These are phyloP conservation scores for Cephus cinctus DNA, from an alignment of 1,140 invertebrate species.

Conservation along the genomic window DNA sequence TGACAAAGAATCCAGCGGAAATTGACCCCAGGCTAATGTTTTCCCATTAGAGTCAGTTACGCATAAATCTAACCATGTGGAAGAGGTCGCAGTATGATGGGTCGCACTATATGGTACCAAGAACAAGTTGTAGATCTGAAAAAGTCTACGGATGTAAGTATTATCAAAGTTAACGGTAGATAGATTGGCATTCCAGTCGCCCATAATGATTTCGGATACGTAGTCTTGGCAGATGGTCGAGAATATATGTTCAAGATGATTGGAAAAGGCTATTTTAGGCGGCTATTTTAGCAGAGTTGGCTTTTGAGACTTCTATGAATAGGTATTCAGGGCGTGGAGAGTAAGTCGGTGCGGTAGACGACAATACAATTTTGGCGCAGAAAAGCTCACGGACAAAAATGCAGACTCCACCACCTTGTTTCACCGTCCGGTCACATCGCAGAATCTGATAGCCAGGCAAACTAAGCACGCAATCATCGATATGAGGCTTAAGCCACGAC, in stretches of 20 bases:
- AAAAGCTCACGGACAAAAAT: no score
- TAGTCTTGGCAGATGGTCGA: not conserved
- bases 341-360: not conserved
- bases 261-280: not conserved
- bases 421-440: no score
- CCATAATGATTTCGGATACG: conserved; percentile 1
- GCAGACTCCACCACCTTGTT: no score
- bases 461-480: no score
- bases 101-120: not conserved
- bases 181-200: conserved; percentile 7
- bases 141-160: not conserved
- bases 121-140: not conserved
- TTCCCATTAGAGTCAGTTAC: not conserved
- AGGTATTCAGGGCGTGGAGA: not conserved
- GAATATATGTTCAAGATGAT: not conserved
- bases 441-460: no score
- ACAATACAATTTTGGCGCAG: not conserved
- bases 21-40: not conserved
- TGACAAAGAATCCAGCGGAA: not conserved
- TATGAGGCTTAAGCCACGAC: no score
- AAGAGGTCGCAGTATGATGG: not conserved
- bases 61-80: not conserved
- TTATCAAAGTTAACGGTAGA: not conserved
- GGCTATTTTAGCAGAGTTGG: not conserved
- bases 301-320: not conserved